phyloP scores from a whole-genome alignment of 2,113 vertebrate genomes.

The Prunella himalayana region DNA sequence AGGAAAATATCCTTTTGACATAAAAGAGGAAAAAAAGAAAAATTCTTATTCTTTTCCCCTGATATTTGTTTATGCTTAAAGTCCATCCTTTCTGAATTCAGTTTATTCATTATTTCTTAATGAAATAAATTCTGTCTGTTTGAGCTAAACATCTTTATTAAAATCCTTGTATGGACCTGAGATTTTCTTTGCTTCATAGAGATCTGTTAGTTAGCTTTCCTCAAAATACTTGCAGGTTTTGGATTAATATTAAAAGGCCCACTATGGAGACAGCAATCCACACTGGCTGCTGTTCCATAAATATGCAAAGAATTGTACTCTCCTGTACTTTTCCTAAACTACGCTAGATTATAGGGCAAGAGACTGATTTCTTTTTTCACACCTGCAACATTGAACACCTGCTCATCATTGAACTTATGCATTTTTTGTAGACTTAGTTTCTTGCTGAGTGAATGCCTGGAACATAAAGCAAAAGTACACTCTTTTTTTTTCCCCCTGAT shows the following conservation, averaged over 20 bases:
- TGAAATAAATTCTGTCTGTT: neutral
- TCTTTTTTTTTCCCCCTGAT: neutral
- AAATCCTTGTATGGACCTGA: neutral
- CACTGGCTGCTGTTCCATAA: neutral
- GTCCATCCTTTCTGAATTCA: neutral
- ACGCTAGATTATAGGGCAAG: neutral
- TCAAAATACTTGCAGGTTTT: neutral
- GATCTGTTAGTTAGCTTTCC: neutral
- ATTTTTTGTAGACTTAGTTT: neutral
- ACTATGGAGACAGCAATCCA: neutral
- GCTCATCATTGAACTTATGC: neutral
- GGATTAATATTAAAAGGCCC: neutral
- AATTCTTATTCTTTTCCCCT: neutral
- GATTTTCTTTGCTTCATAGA: neutral
- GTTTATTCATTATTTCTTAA: neutral
- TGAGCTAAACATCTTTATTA: neutral
- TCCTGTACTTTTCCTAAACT: neutral
- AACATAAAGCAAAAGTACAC: neutral
- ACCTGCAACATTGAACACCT: neutral
- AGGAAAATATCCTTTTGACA: neutral
- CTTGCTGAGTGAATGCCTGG: neutral
- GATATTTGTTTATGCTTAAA: neutral
- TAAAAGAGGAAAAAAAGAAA: neutral
- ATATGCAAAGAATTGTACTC: neutral
- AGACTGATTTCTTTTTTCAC: neutral